phyloP scores from a whole-genome alignment of 2,113 vertebrate species.

The Caloenas nicobarica region DNA sequence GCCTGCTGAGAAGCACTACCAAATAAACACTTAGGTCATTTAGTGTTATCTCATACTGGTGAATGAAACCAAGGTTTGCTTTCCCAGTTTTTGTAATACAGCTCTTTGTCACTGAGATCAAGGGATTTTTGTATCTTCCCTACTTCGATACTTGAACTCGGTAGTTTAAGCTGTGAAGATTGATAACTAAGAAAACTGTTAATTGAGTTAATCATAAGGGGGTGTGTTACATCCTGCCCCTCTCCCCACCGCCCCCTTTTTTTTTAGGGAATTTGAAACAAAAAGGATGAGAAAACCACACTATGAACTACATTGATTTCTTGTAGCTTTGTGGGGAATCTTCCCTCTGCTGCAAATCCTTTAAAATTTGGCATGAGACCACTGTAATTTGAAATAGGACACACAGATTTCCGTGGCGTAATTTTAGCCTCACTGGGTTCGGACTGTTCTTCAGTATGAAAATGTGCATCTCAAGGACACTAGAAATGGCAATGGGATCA shows the following conservation, averaged over 20 bases:
- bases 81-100: background rate
- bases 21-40: slow-evolving; percentile 7
- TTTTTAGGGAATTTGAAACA: background rate
- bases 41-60: background rate
- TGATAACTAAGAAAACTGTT: background rate
- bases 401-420: background rate
- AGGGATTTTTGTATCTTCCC: background rate
- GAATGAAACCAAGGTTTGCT: background rate
- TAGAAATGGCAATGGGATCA: background rate
- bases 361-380: background rate
- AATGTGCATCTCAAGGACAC: background rate
- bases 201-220: background rate
- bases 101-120: background rate
- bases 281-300: background rate
- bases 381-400: background rate
- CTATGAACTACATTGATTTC: background rate
- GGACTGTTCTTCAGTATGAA: background rate
- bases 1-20: background rate
- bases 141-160: background rate
- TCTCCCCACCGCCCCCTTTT: background rate
- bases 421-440: background rate
- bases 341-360: background rate
- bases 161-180: background rate
- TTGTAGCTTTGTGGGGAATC: background rate
- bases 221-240: background rate